Percentiles rank a stretch among this genome's conserved stretches.
Conservation (phyloP, 2,888 invertebrate genomes). For the Penaeus monodon region DNA sequence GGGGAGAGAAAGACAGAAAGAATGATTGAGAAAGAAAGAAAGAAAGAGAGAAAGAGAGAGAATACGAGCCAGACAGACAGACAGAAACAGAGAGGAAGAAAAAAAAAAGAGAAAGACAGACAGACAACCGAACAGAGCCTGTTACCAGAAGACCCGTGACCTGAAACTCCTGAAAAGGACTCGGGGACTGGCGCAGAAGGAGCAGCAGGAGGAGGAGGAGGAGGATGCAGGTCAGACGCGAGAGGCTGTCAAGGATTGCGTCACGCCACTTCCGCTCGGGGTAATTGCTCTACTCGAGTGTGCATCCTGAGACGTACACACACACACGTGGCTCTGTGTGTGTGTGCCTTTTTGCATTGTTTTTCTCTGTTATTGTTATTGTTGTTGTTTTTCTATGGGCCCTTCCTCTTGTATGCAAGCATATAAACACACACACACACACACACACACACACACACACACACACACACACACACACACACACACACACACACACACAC, state of each 20-base stretch:
- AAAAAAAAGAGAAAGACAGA: background rate
- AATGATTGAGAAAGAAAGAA: no score
- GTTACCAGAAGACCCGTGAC: background rate
- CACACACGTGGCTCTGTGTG: background rate
- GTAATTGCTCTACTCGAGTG: background rate
- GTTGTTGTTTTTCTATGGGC: no score
- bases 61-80: background rate
- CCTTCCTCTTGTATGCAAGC: no score
- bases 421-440: no score
- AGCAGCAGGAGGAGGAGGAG: background rate
- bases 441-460: no score
- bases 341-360: no score
- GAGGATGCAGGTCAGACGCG: background rate
- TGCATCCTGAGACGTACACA: background rate
- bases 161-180: background rate
- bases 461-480: no score
- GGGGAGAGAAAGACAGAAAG: no score
- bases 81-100: no score
- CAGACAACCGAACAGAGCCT: background rate
- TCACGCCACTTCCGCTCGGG: constrained; percentile 4
- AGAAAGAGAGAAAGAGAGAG: no score
- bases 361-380: no score
- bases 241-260: background rate
- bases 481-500: no score
- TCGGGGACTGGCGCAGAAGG: background rate